Evolutionary conservation across 2,888 invertebrate species (phyloP), one percentile per base, ranked within the genome.

Genomic region (Nudaria mundana): DNA sequence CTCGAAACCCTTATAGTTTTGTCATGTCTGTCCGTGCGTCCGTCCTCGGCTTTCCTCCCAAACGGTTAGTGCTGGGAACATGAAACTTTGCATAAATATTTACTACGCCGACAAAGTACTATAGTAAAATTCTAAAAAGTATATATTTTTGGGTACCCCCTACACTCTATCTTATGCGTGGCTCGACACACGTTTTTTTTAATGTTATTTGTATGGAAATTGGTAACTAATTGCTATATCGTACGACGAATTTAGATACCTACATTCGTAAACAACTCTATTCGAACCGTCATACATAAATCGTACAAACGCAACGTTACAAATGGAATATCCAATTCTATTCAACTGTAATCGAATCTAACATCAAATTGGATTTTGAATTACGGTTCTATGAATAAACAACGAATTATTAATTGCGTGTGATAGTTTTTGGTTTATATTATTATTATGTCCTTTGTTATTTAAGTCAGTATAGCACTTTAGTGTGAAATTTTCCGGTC

Each of bases 291-390:
- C 52, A 55, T 42, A 54, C 66, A 76, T 75, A 76, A 81, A 81
- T 76, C 69, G 66, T 67, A 69, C 60, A 58, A 66, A 63, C 56
- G 52, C 54, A 55, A 63, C 62, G 59, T 68, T 69, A 77, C 71
- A 74, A 81, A 78, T 71, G 72, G 74, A 63, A 70, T 75, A 73
- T 71, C 69, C 71, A 72, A 78, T 79, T 76, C 75, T 77, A 76
- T 75, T 64, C 60, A 63, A 70, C 71, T 65, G 72, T 75, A 82
- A 80, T 74, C 69, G 72, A 72, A 75, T 79, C 74, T 71, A 76
- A 72, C 67, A 68, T 71, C 55, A 77, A 82, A 86, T 84, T 84
- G 81, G 77, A 80, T 78, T 83, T 81, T 79, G 80, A 81, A 79
- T 80, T 76, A 80, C 71, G 67, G 48, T 57, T 26, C 47, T 20